Conservation (phyloP, 2,113 vertebrate species). For the Gnathonemus echidnorhynchus region DNA sequence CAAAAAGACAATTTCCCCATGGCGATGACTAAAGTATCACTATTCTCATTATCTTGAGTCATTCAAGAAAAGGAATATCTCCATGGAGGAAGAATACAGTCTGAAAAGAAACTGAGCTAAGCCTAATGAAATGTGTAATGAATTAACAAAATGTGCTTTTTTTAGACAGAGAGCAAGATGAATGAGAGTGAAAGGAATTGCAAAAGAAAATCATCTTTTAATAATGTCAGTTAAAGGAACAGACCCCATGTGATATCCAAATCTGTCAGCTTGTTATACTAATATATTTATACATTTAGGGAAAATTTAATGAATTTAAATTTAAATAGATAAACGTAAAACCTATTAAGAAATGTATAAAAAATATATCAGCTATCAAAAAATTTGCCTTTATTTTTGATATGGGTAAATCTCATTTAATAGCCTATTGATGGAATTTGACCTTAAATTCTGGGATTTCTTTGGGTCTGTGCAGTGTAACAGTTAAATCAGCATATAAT, state of each 20-base stretch:
- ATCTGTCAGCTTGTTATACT: not conserved
- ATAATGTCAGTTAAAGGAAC: not conserved
- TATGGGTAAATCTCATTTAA: not conserved
- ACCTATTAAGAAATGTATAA: not conserved
- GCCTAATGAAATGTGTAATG: not conserved
- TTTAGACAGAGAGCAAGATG: not conserved
- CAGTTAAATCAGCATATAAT: not conserved
- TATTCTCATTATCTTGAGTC: not conserved
- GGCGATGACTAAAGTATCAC: not conserved
- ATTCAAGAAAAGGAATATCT: not conserved
- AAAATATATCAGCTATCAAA: not conserved
- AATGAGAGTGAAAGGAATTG: not conserved
- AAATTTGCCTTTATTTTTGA: not conserved
- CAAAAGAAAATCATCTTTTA: not conserved
- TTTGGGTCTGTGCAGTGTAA: not conserved
- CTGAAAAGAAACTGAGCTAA: not conserved
- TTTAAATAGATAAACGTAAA: not conserved
- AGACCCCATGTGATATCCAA: not conserved
- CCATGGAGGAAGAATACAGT: not conserved
- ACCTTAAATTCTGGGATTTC: not conserved
- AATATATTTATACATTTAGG: not conserved
- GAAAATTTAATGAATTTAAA: not conserved
- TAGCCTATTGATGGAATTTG: not conserved
- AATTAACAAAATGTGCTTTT: not conserved
- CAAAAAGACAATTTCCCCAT: not conserved